Evolutionary conservation across 1,140 invertebrate species (phyloP).

Genomic region (Stegodyphus mimosarum): DNA sequence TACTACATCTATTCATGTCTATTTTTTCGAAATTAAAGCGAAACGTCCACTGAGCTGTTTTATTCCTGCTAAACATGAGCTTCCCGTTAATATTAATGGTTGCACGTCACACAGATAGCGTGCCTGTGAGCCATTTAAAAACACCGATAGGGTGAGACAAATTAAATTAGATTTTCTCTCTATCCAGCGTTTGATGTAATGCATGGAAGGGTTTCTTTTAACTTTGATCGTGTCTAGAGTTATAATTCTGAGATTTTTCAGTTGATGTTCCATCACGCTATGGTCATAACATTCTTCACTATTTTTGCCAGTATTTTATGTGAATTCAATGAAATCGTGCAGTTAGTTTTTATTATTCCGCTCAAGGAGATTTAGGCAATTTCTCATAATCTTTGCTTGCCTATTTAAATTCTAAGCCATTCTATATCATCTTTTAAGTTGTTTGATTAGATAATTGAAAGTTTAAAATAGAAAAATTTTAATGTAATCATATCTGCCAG

Average conservation of each 20-base stretch:
- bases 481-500: too few relatives aligned
- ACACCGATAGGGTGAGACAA: constrained; percentile 35
- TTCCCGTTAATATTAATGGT: constrained; percentile 38
- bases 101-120: constrained; percentile 35
- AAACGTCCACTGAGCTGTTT: constrained; percentile 27
- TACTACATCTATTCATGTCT: constrained; percentile 7
- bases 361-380: too few relatives aligned
- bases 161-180: constrained; percentile 33
- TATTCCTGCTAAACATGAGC: constrained; percentile 24
- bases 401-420: too few relatives aligned
- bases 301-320: too few relatives aligned
- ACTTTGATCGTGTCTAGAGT: background rate
- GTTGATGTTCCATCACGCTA: too few relatives aligned
- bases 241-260: background rate
- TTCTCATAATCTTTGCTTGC: too few relatives aligned
- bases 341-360: too few relatives aligned
- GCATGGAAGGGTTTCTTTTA: background rate
- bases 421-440: too few relatives aligned
- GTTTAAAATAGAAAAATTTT: too few relatives aligned
- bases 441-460: too few relatives aligned
- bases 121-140: constrained; percentile 26
- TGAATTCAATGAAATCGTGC: too few relatives aligned
- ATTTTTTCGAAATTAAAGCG: constrained; percentile 19
- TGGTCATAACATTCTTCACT: too few relatives aligned
- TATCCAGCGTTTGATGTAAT: constrained; percentile 14